Percentiles rank a stretch among this genome's conserved stretches.
Conservation (phyloP, 2,797 vertebrate species). For the Lates japonicus region DNA sequence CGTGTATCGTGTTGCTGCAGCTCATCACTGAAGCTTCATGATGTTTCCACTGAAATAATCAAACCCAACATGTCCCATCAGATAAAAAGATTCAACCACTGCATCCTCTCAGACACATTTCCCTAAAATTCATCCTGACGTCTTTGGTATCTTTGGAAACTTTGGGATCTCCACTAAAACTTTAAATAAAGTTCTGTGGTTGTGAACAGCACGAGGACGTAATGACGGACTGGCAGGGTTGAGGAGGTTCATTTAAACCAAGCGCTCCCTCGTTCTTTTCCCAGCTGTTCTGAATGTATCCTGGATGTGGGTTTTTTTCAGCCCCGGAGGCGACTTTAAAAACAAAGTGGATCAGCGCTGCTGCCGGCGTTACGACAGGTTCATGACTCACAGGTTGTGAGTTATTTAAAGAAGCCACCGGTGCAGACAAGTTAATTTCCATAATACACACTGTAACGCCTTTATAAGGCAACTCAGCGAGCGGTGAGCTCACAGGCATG, state of each 20-base stretch:
- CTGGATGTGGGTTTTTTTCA: conserved; percentile 25
- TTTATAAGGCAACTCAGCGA: conserved; percentile 49
- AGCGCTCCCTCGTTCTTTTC: conserved; percentile 18
- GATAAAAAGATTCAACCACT: not conserved
- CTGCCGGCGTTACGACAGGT: conserved; percentile 17
- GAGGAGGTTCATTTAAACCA: not conserved
- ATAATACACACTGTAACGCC: conserved; percentile 28
- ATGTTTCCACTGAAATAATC: not conserved
- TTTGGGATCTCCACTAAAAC: not conserved
- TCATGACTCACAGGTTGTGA: conserved; percentile 59
- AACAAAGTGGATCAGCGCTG: conserved; percentile 17
- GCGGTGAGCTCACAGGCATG: conserved; percentile 58
- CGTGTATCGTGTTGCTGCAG: not conserved
- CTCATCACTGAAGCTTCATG: not conserved
- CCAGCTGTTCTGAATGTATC: conserved; percentile 16
- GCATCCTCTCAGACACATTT: conserved; percentile 1
- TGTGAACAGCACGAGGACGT: conserved; percentile 10
- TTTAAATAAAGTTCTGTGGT: conserved; percentile 26
- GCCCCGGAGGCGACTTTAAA: conserved; percentile 39
- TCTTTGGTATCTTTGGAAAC: conserved; percentile 28
- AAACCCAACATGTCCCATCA: not conserved
- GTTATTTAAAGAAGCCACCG: conserved; percentile 68
- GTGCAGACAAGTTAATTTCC: conserved; percentile 49
- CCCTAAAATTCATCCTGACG: conserved; percentile 6
- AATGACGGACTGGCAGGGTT: not conserved